Conservation (phyloP, 2,888 invertebrate species). For the Tanytarsus gracilentus region DNA sequence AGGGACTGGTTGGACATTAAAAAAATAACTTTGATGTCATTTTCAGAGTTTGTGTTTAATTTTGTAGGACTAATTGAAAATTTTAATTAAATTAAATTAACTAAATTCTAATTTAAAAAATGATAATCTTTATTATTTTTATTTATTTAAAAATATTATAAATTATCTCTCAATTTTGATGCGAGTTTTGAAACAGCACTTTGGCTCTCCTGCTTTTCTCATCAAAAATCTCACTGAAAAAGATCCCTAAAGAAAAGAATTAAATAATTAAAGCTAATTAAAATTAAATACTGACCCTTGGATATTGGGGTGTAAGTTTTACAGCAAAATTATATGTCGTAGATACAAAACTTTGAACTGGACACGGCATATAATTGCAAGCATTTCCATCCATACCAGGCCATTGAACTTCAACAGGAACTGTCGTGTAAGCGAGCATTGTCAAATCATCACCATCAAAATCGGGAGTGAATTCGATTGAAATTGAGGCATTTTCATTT, state of each 20-base stretch:
- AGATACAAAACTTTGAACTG: slow-evolving; percentile 38
- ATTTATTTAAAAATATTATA: not conserved
- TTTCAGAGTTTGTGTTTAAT: too few species aligned
- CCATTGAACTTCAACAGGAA: slow-evolving; percentile 44
- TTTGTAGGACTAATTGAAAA: too few species aligned
- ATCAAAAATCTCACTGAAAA: not conserved
- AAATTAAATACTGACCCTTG: slow-evolving; percentile 38
- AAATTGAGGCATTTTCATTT: slow-evolving; percentile 44
- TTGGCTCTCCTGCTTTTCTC: not conserved
- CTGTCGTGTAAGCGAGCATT: slow-evolving; percentile 45
- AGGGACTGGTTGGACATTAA: too few species aligned
- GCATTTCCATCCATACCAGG: slow-evolving; percentile 42
- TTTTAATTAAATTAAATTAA: too few species aligned
- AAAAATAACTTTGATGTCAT: too few species aligned
- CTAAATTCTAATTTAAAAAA: too few species aligned
- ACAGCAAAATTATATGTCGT: slow-evolving; percentile 41
- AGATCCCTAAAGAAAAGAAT: not conserved
- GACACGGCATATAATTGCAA: slow-evolving; percentile 41
- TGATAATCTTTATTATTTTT: too few species aligned
- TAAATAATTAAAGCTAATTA: slow-evolving; percentile 30
- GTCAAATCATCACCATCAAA: slow-evolving; percentile 42
- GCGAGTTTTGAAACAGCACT: slow-evolving; percentile 10
- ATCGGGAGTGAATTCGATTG: slow-evolving; percentile 45
- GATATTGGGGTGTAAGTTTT: slow-evolving; percentile 41
- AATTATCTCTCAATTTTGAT: slow-evolving; percentile 8